A percentile compares a stretch with the other conserved stretches of the same genome.
These are phyloP conservation scores for Parapristionchus giblindavisi DNA, from an alignment of 2,888 invertebrate species.

Conservation along the genomic window DNA sequence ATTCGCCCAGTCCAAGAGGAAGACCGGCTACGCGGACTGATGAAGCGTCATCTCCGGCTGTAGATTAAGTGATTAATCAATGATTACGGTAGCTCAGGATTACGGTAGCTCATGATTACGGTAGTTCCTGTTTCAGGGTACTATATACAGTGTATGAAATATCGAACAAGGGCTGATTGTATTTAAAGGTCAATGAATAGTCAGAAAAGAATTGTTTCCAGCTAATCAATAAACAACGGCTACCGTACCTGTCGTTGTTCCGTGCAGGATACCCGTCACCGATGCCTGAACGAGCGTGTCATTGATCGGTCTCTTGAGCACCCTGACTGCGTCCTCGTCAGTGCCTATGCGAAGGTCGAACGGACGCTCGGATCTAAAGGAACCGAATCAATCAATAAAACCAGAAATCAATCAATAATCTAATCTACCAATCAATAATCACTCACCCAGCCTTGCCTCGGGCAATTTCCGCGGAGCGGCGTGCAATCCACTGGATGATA, in stretches of 20 bases:
- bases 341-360: slow-evolving; percentile 40
- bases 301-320: not conserved
- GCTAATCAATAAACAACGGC: not conserved
- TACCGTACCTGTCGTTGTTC: not conserved
- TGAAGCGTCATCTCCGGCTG: slow-evolving; percentile 17
- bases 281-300: slow-evolving; percentile 16
- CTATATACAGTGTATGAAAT: too few species aligned
- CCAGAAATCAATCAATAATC: not conserved
- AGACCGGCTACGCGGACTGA: slow-evolving; percentile 32
- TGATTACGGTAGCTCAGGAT: too few species aligned
- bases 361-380: slow-evolving; percentile 21
- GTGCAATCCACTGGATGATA: slow-evolving; percentile 55
- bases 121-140: too few species aligned
- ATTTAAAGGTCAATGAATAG: too few species aligned
- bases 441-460: slow-evolving; percentile 36
- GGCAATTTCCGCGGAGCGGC: slow-evolving; percentile 48
- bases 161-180: too few species aligned
- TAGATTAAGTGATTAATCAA: too few species aligned
- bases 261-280: slow-evolving; percentile 28
- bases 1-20: slow-evolving; percentile 11
- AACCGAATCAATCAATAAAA: not conserved
- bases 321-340: not conserved
- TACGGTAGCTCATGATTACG: too few species aligned
- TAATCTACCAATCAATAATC: not conserved
- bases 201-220: too few species aligned